Percentiles rank a stretch among this genome's conserved stretches.
These are phyloP conservation scores for Lasioglossum zephyrum DNA, from an alignment of 2,888 invertebrate genomes.

Conservation along the genomic window DNA sequence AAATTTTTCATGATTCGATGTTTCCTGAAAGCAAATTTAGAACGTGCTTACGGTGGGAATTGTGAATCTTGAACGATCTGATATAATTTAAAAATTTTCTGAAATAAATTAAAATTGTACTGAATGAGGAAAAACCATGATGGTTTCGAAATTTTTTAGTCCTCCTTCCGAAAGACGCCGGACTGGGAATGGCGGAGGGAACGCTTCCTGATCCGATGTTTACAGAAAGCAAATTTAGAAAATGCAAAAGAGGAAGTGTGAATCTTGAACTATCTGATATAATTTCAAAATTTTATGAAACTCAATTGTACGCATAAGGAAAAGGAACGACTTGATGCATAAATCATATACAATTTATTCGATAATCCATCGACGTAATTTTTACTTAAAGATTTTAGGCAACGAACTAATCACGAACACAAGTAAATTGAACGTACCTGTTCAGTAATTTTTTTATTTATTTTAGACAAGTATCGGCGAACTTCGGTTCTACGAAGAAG, in stretches of 20 bases:
- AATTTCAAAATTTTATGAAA: not conserved
- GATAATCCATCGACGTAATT: not conserved
- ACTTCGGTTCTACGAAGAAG: not conserved
- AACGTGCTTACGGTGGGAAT: not conserved
- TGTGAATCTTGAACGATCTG: not conserved
- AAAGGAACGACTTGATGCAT: no score
- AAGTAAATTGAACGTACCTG: not conserved
- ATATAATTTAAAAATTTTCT: not conserved
- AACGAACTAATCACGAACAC: not conserved
- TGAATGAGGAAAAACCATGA: no score
- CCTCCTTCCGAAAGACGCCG: not conserved
- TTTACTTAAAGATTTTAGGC: not conserved
- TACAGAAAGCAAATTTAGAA: not conserved
- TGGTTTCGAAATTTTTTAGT: slow-evolving; percentile 5
- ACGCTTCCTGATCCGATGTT: not conserved
- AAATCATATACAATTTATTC: not conserved
- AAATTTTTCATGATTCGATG: not conserved
- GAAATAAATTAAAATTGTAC: no score
- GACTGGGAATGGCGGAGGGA: not conserved
- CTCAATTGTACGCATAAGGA: no score
- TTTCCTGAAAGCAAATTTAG: not conserved
- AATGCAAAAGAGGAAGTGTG: not conserved
- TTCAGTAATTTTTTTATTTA: not conserved
- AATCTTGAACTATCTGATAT: not conserved
- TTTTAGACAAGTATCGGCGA: not conserved